Evolutionary conservation across 2,113 vertebrate species (phyloP), one percentile per base, ranked within the genome.

Genomic region (Climacteris rufus): DNA sequence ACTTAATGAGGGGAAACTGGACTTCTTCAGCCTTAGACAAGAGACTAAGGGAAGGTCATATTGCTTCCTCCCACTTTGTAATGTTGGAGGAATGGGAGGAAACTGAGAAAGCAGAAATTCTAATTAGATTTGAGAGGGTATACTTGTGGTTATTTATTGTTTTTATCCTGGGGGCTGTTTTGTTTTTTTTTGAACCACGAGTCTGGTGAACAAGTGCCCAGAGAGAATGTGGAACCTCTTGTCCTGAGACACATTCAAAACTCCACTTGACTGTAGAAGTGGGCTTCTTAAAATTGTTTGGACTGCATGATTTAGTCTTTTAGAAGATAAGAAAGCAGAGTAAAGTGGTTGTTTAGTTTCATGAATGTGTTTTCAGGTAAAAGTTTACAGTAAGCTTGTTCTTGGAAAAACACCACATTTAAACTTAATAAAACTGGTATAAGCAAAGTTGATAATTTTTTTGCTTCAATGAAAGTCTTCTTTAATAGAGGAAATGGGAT

Each of bases 251-350:
- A 44, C 45, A 13, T 64, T 85, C 37, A 72, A 13, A 93, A 85
- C 25, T 87, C 42, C n/a, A 45, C 40, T 87, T 64, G 52, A 64
- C 24, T 40, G 31, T 49, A 63, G 57, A 86, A 94, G 80, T 42
- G 81, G 57, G 31, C 28, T 76, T 16, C 69, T 72, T 94, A 81
- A 95, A 87, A 60, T 72, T 89, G 76, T 90, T 94, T 94, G 53
- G 57, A 71, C 57, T 83, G 53, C 17, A 44, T 92, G 37, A 92
- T 68, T 94, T 86, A 49, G 56, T 91, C 56, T 84, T 75, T 47
- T 31, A 37, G 66, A 78, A 59, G 52, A 70, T 44, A 79, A 10
- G 28, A n/a, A 68, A 64, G 28, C 82, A 71, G 39, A 75, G 44
- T 70, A 56, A 64, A 87, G 59, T 79, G 37, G 53, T 68, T 85